Percentiles rank a stretch among this genome's conserved stretches.
These are phyloP conservation scores for Eledona agricola DNA, from an alignment of 2,888 invertebrate genomes.

Conservation along the genomic window DNA sequence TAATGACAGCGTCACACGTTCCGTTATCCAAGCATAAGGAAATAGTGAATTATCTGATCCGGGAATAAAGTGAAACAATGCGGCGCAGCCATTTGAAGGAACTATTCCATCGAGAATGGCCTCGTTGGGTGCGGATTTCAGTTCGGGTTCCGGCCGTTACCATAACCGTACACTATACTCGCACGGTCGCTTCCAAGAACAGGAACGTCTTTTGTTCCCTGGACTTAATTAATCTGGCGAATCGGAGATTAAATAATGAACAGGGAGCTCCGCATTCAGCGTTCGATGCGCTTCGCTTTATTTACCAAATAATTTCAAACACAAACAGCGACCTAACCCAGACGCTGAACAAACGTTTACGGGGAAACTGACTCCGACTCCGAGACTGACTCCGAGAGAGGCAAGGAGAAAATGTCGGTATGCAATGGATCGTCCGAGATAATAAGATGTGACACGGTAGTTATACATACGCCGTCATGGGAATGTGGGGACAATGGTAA, in stretches of 20 bases:
- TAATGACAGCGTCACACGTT: constrained; percentile 19
- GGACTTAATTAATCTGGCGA: constrained; percentile 16
- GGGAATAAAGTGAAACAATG: constrained; percentile 41
- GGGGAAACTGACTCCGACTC: constrained; percentile 12
- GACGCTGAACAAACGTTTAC: constrained; percentile 22
- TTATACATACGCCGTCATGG: constrained; percentile 21
- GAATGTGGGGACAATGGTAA: constrained; percentile 21
- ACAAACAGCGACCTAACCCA: constrained; percentile 11
- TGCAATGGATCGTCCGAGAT: constrained; percentile 15
- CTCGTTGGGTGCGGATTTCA: constrained; percentile 44
- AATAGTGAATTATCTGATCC: constrained; percentile 23
- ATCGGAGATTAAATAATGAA: constrained; percentile 12
- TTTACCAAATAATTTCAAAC: constrained; percentile 17
- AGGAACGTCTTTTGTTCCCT: constrained; percentile 14
- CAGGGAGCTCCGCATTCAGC: constrained; percentile 1
- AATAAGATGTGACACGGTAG: constrained; percentile 14
- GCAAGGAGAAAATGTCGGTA: neutral
- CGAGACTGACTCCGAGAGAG: constrained; percentile 7
- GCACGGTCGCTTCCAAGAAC: constrained; percentile 7
- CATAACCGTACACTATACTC: constrained; percentile 38
- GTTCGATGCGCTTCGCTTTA: constrained; percentile 17
- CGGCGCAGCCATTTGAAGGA: constrained; percentile 36
- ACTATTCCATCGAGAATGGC: constrained; percentile 40
- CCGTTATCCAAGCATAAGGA: constrained; percentile 29
- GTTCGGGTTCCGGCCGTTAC: constrained; percentile 41